These are phyloP conservation scores for Sclerodermus sp. DNA, from an alignment of 2,888 invertebrate species.

Conservation along the genomic window DNA sequence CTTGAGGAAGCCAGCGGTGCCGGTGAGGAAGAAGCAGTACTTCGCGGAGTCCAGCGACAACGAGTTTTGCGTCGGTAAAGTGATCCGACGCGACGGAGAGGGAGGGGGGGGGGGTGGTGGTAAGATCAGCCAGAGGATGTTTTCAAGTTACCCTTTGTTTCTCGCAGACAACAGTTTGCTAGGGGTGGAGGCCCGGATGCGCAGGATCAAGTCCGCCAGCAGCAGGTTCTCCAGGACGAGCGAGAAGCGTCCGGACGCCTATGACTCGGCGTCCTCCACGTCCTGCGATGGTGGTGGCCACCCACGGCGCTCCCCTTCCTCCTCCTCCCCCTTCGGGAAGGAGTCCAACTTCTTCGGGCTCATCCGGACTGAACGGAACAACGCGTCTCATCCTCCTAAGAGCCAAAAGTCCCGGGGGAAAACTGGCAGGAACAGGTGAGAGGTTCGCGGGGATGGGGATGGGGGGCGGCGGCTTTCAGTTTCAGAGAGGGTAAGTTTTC, in stretches of 20 bases:
- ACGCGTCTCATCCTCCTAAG: slow-evolving; percentile 30
- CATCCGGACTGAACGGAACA: slow-evolving; percentile 13
- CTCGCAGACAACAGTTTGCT: slow-evolving; percentile 51
- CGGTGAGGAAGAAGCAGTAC: slow-evolving; percentile 34
- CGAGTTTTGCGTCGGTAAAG: slow-evolving; percentile 45
- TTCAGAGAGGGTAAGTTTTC: too few relatives aligned
- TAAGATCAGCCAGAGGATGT: too few relatives aligned
- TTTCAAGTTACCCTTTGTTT: neutral
- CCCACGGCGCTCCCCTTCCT: too few relatives aligned
- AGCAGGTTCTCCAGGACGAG: slow-evolving; percentile 30
- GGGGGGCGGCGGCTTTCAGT: too few relatives aligned
- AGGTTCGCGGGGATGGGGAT: neutral
- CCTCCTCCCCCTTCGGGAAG: neutral
- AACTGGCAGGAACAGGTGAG: slow-evolving; percentile 55
- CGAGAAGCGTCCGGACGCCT: slow-evolving; percentile 19
- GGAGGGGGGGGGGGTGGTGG: too few relatives aligned
- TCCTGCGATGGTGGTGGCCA: too few relatives aligned
- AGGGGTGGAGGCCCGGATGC: slow-evolving; percentile 52
- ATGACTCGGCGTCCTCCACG: slow-evolving; percentile 38
- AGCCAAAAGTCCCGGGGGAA: slow-evolving; percentile 42
- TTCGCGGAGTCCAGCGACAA: slow-evolving; percentile 51
- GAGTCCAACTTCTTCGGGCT: neutral
- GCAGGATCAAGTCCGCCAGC: slow-evolving; percentile 55
- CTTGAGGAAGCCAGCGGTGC: slow-evolving; percentile 9
- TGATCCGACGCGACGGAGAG: too few relatives aligned